Percentiles rank a stretch among this genome's conserved stretches.
Conservation (phyloP, 2,888 invertebrate genomes). For the Hirtodrosophila histrioides region DNA sequence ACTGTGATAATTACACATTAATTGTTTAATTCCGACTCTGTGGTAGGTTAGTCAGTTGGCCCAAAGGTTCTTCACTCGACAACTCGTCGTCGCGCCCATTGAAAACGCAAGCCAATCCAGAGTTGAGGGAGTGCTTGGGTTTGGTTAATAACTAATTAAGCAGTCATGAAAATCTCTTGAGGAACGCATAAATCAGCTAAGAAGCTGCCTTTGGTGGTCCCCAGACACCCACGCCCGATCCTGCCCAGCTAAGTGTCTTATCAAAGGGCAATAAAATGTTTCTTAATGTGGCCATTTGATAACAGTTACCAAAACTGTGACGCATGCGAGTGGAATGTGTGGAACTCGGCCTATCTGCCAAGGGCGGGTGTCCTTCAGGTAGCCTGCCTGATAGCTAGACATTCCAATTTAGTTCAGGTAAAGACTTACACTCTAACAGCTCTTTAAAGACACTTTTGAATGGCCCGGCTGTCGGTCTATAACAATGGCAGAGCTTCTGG, state of each 20-base stretch:
- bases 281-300: conserved; percentile 20
- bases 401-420: conserved; percentile 30
- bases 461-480: neutral
- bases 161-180: conserved; percentile 43
- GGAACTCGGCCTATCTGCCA: conserved; percentile 20
- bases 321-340: conserved; percentile 48
- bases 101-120: conserved; percentile 1
- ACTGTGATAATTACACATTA: conserved; percentile 82
- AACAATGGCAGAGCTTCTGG: neutral
- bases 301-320: conserved; percentile 26
- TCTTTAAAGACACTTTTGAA: conserved; percentile 1
- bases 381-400: conserved; percentile 18
- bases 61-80: conserved; percentile 19
- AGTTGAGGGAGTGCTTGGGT: conserved; percentile 51
- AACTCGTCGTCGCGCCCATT: conserved; percentile 40
- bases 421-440: conserved; percentile 14
- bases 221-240: conserved; percentile 32
- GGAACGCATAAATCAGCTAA: conserved; percentile 55
- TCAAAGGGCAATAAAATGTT: conserved; percentile 16
- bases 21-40: conserved; percentile 76
- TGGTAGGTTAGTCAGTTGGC: conserved; percentile 44
- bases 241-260: conserved; percentile 15
- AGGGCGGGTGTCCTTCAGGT: conserved; percentile 20
- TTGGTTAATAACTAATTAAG: conserved; percentile 70
- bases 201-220: conserved; percentile 52